A percentile compares a stretch with the other conserved stretches of the same genome.
Evolutionary conservation across 2,888 invertebrate genomes (phyloP).

Genomic region (Dorcus hopei): DNA sequence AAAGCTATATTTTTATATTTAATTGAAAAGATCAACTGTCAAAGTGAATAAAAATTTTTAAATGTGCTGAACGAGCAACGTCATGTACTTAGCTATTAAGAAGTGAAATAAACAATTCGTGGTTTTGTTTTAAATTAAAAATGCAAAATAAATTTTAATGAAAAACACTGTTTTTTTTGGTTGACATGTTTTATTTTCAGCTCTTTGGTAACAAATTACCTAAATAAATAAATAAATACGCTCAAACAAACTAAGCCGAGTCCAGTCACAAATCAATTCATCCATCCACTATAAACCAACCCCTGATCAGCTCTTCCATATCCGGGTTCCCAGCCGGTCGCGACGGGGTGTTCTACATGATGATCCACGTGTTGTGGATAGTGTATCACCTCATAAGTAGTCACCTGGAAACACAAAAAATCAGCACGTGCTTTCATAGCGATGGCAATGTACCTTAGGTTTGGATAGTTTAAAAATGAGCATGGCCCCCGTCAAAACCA

Average conservation of each 20-base stretch:
- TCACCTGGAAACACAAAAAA: slow-evolving; percentile 49
- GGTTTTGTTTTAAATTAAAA: too few species aligned
- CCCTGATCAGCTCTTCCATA: slow-evolving; percentile 61
- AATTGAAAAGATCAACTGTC: too few species aligned
- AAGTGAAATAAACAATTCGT: too few species aligned
- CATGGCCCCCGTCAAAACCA: slow-evolving; percentile 81
- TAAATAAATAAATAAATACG: slow-evolving; percentile 20
- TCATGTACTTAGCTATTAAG: too few species aligned
- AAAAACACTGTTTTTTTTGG: too few species aligned
- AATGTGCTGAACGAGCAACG: too few species aligned
- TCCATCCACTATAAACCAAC: slow-evolving; percentile 53
- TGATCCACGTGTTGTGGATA: slow-evolving; percentile 63
- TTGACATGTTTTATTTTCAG: neutral
- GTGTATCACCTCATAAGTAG: slow-evolving; percentile 85
- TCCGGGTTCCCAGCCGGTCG: slow-evolving; percentile 53
- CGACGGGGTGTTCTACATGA: slow-evolving; percentile 62
- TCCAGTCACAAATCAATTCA: slow-evolving; percentile 11
- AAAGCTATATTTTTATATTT: too few species aligned
- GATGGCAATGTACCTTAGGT: slow-evolving; percentile 59
- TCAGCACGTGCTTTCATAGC: neutral
- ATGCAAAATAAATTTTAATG: too few species aligned
- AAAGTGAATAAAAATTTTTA: too few species aligned
- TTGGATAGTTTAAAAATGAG: slow-evolving; percentile 84
- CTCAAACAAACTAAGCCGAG: slow-evolving; percentile 2
- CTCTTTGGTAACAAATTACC: slow-evolving; percentile 22